Conservation (phyloP, 2,888 invertebrate species). For the Cosmia pyralina region DNA sequence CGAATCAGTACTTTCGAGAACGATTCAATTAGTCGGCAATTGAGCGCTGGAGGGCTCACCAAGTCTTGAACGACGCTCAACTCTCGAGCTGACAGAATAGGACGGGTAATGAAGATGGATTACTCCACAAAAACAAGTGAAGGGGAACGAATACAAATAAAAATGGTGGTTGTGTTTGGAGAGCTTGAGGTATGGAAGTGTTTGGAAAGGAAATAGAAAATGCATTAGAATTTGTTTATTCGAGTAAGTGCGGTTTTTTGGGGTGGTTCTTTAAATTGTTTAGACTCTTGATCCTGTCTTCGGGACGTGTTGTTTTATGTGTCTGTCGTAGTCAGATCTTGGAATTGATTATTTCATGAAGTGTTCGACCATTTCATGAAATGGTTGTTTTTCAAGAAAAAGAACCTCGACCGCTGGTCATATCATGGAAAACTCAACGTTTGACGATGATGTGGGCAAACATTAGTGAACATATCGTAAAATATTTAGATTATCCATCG, state of each 20-base stretch:
- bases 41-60: slow-evolving; percentile 60
- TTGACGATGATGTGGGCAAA: too few species aligned
- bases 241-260: slow-evolving; percentile 13
- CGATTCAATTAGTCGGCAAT: slow-evolving; percentile 77
- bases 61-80: slow-evolving; percentile 64
- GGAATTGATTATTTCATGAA: too few species aligned
- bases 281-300: background rate
- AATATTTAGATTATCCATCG: too few species aligned
- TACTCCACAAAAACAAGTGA: slow-evolving; percentile 71
- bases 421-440: too few species aligned
- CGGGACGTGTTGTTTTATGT: background rate
- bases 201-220: slow-evolving; percentile 50
- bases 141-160: slow-evolving; percentile 63
- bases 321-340: too few species aligned
- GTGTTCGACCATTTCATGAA: too few species aligned
- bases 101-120: slow-evolving; percentile 78
- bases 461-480: too few species aligned
- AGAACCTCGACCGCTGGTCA: too few species aligned
- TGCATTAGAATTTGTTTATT: slow-evolving; percentile 53
- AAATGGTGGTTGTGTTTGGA: slow-evolving; percentile 56
- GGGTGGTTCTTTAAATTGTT: background rate
- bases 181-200: slow-evolving; percentile 34
- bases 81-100: slow-evolving; percentile 71
- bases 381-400: too few species aligned
- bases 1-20: slow-evolving; percentile 67